phyloP scores from a whole-genome alignment of 2,797 vertebrate genomes.

The Etheostoma perlongum region DNA sequence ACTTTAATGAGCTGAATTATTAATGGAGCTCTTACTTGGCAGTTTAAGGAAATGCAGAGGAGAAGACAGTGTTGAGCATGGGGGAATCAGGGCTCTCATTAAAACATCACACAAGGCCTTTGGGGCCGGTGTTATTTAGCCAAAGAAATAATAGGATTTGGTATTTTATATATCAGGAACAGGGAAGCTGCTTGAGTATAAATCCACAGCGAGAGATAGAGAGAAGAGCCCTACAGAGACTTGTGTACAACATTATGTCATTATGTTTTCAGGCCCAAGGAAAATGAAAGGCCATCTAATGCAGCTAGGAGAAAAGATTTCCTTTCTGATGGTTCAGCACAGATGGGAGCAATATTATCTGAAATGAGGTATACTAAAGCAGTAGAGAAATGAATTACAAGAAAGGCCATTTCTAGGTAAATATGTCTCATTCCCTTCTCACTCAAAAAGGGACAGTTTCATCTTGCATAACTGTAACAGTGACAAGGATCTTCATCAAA shows the following conservation, averaged over 20 bases:
- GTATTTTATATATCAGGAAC: slow-evolving; percentile 77
- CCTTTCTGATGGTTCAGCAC: slow-evolving; percentile 75
- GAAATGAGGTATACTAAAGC: slow-evolving; percentile 69
- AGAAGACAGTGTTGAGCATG: slow-evolving; percentile 89
- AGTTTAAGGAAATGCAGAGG: slow-evolving; percentile 96
- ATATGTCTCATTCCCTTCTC: slow-evolving; percentile 60
- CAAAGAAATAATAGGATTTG: slow-evolving; percentile 91
- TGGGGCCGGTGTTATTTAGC: slow-evolving; percentile 92
- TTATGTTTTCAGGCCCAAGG: slow-evolving; percentile 68
- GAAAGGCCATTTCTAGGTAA: slow-evolving; percentile 62
- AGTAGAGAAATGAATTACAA: slow-evolving; percentile 61
- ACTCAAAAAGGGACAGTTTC: slow-evolving; percentile 26
- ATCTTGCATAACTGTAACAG: slow-evolving; percentile 48
- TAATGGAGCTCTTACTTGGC: slow-evolving; percentile 99
- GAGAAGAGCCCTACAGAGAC: slow-evolving; percentile 60
- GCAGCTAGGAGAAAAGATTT: slow-evolving; percentile 56
- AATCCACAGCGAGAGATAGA: slow-evolving; percentile 49
- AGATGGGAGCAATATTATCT: slow-evolving; percentile 72
- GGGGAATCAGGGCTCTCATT: slow-evolving; percentile 88
- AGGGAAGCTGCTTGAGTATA: slow-evolving; percentile 62
- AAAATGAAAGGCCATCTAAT: slow-evolving; percentile 75
- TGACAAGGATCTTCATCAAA: slow-evolving; percentile 59
- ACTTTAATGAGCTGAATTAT: slow-evolving; percentile 99
- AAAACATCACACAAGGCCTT: slow-evolving; percentile 95
- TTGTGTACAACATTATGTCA: slow-evolving; percentile 74